Evolutionary conservation across 1,140 invertebrate species (phyloP).

Genomic region (Nylanderia fulva): DNA sequence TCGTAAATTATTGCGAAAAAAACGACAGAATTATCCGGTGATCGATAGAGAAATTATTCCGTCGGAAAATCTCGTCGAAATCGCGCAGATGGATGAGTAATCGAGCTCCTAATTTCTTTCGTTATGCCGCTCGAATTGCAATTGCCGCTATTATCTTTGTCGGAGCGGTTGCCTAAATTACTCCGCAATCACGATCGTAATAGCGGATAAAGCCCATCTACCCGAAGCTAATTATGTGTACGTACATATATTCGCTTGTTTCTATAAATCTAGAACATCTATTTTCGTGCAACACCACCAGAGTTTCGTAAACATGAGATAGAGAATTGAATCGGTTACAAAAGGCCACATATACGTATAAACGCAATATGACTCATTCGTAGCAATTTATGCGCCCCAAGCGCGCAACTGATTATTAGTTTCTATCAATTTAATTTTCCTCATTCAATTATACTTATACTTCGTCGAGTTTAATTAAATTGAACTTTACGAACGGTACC

Average conservation of each 20-base stretch:
- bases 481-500: too few relatives aligned
- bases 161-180: neutral
- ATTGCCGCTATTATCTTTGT: neutral
- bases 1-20: neutral
- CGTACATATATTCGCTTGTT: neutral
- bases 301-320: neutral
- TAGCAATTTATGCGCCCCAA: neutral
- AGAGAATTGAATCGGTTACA: neutral
- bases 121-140: slow-evolving; percentile 5
- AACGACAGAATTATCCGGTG: neutral
- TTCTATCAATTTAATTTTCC: neutral
- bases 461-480: slow-evolving; percentile 23
- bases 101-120: neutral
- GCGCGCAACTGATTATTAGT: neutral
- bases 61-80: neutral
- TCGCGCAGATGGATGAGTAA: neutral
- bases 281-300: neutral
- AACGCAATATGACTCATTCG: neutral
- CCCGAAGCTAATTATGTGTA: neutral
- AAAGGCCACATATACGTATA: too few relatives aligned
- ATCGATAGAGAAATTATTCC: neutral
- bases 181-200: neutral
- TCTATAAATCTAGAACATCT: neutral
- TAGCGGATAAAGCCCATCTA: neutral
- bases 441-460: neutral